Percentiles rank a stretch among this genome's conserved stretches.
phyloP scores from a whole-genome alignment of 2,888 invertebrate species.

The Noctua janthe region DNA sequence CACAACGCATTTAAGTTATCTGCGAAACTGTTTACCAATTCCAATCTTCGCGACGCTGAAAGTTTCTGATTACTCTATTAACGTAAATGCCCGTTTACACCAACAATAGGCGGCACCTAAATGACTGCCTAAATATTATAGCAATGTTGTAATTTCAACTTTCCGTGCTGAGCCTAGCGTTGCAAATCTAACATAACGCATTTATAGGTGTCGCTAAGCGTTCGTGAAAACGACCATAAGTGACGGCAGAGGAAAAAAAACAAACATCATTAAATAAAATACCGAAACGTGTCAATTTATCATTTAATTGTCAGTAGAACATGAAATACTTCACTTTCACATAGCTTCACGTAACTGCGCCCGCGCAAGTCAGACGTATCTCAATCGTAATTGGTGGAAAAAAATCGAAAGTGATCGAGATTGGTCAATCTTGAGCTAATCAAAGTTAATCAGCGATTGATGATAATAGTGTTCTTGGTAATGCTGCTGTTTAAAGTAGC shows the following conservation, averaged over 20 bases:
- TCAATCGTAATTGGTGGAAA: constrained; percentile 53
- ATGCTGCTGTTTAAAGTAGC: background rate
- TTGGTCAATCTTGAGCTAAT: constrained; percentile 47
- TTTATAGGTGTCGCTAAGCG: background rate
- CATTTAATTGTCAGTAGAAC: constrained; percentile 54
- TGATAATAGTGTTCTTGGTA: background rate
- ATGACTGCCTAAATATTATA: background rate
- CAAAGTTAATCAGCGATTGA: constrained; percentile 24
- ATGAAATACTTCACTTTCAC: constrained; percentile 61
- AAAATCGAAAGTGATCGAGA: constrained; percentile 61
- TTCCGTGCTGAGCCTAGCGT: background rate
- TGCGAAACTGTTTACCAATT: background rate
- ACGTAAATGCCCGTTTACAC: background rate
- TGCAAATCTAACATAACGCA: background rate
- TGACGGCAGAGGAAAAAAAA: background rate
- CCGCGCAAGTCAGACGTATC: constrained; percentile 43
- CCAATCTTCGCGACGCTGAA: background rate
- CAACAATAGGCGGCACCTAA: background rate
- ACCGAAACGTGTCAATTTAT: constrained; percentile 52
- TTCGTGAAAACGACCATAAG: background rate
- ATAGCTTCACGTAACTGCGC: constrained; percentile 62
- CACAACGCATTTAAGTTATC: background rate
- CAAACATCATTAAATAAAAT: constrained; percentile 40
- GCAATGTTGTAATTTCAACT: fast-evolving
- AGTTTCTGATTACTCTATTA: constrained; percentile 27